Evolutionary conservation across 2,113 vertebrate genomes (phyloP).

Genomic region (Oreotrochilus melanogaster): DNA sequence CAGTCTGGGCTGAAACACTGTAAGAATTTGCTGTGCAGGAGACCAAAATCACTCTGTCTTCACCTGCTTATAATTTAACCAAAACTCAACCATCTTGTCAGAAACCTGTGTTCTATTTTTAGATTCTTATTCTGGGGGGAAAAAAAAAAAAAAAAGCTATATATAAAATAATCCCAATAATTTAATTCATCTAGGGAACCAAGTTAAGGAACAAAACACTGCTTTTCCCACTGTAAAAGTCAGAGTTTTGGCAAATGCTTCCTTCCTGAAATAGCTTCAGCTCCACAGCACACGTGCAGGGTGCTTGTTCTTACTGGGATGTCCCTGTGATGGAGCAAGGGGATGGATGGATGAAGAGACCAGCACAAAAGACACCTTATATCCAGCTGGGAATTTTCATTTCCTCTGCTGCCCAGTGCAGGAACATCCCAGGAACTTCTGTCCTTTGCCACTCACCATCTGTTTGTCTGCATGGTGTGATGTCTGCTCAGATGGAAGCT

Average conservation of each 20-base stretch:
- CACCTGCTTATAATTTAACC: neutral
- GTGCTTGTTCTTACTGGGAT: too few relatives aligned
- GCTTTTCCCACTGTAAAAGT: neutral
- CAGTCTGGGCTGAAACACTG: neutral
- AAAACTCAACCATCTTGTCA: neutral
- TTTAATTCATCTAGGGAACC: neutral
- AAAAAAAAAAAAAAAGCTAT: neutral
- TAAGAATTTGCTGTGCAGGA: neutral
- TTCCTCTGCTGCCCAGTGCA: neutral
- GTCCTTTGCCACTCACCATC: neutral
- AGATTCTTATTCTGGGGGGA: neutral
- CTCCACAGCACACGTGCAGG: too few relatives aligned
- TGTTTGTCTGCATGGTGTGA: too few relatives aligned
- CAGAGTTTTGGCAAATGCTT: neutral
- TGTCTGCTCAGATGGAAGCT: too few relatives aligned
- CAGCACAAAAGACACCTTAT: neutral
- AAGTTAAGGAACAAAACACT: neutral
- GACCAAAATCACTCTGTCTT: neutral
- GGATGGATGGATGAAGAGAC: neutral
- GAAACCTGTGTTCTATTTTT: neutral
- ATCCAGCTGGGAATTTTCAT: neutral
- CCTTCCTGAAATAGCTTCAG: too few relatives aligned
- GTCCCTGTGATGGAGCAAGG: neutral
- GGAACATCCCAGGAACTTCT: rapidly evolving
- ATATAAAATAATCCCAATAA: neutral